Evolutionary conservation across 2,113 vertebrate species (phyloP).

Genomic region (Lycocorax pyrrhopterus): DNA sequence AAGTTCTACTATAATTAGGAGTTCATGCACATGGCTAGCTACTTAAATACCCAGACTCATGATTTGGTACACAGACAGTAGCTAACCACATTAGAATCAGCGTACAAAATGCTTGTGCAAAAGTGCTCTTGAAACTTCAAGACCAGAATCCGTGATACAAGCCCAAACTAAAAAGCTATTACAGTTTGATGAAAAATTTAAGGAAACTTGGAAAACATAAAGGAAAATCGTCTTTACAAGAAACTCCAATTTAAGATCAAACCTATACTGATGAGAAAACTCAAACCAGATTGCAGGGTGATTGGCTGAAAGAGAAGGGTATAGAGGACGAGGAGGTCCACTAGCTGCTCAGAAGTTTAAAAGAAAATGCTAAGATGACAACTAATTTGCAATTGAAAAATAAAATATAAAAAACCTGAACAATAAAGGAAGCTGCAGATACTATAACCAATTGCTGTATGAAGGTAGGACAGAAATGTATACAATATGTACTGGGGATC

Average conservation of each 20-base stretch:
- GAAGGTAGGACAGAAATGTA: neutral
- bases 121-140: neutral
- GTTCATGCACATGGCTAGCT: neutral
- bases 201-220: neutral
- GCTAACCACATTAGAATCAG: neutral
- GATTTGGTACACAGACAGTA: neutral
- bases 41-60: neutral
- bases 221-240: neutral
- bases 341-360: neutral
- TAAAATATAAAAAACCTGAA: neutral
- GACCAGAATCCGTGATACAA: neutral
- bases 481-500: neutral
- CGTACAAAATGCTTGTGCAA: neutral
- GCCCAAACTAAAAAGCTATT: neutral
- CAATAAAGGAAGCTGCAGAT: neutral
- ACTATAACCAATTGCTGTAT: too few species aligned
- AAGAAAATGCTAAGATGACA: neutral
- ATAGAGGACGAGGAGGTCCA: neutral
- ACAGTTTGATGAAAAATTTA: neutral
- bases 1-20: neutral
- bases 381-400: neutral
- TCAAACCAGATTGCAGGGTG: accelerated
- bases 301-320: neutral
- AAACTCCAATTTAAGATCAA: neutral
- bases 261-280: neutral